Conservation (phyloP, 37 sponge, comb jelly and placozoan genomes). For the Oscarella lobularis region DNA sequence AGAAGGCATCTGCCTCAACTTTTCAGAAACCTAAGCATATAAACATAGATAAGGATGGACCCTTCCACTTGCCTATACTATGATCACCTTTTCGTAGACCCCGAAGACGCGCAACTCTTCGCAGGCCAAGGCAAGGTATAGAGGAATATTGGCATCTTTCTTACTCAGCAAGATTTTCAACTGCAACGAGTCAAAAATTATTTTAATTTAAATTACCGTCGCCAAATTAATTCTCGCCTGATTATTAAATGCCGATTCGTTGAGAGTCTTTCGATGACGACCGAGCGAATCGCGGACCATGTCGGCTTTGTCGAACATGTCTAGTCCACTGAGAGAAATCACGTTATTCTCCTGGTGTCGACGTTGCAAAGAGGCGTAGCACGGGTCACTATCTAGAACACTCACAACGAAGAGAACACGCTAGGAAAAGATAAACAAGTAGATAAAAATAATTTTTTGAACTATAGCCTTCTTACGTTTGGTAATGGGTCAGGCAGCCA, state of each 20-base stretch:
- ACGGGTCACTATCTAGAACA: conserved; percentile 32
- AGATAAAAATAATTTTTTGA: not conserved
- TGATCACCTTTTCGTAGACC: conserved; percentile 66
- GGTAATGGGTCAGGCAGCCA: conserved; percentile 59
- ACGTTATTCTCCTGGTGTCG: conserved; percentile 26
- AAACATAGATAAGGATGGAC: not conserved
- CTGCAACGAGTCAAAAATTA: not conserved
- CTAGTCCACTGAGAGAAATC: conserved; percentile 48
- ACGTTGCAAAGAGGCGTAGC: conserved; percentile 18
- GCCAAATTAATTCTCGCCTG: conserved; percentile 15
- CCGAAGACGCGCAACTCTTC: conserved; percentile 93
- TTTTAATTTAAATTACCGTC: not conserved
- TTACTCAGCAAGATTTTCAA: conserved; percentile 91
- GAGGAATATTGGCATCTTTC: conserved; percentile 85
- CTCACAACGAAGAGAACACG: conserved; percentile 49
- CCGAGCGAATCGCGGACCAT: conserved; percentile 64
- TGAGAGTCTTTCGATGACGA: conserved; percentile 75
- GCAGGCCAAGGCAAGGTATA: conserved; percentile 83
- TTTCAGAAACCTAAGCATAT: not conserved
- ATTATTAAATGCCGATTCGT: conserved; percentile 93
- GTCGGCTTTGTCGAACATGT: conserved; percentile 78
- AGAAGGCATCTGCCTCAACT: conserved; percentile 26
- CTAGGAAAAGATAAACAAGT: conserved; percentile 21
- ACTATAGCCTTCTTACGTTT: not conserved
- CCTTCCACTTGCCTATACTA: not conserved